Base-by-base conservation (phyloP, 2,113 vertebrate genomes). In the Columba janthina region DNA sequence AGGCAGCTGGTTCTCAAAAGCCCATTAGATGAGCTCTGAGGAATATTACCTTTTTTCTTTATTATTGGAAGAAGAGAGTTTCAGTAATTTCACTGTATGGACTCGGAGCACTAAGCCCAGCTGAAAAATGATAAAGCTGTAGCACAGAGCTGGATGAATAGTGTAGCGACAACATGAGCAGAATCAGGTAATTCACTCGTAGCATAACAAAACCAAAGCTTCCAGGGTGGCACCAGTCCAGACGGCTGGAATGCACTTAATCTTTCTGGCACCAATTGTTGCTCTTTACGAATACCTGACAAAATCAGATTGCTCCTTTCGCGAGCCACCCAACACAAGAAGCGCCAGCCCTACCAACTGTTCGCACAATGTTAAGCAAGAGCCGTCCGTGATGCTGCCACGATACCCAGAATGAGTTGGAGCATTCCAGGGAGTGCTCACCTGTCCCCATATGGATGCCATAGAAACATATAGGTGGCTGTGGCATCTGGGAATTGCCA, bases 301-400 rank as follows among this genome's bases (percentile, higher is more conserved):
- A 60, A 38, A 93, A 60, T 40, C 2, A 7, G 0, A 1, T 9
- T 19, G 18, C 32, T 79, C 17, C 17, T 82, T 48, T 72, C 2
- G 6, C 0, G 3, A 50, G 24, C 42, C 31, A 8, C 18, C 24
- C 66, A 50, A 18, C 29, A 15, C 0, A 2, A 78, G 42, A 24
- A 29, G 17, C 2, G 0, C 12, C n/a, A 46, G 0, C 53, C 29
- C 29, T 60, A 61, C 31, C 15, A 50, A 48, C 24, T 18, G 6
- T 29, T 60, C 14, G 28, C 16, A 6, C 0, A 3, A 48, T n/a
- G 25, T 62, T 32, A 16, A 65, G 70, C 29, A 46, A 12, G 3
- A 3, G 31, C 16, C 1, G 0, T 6, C 25, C 2, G 0, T 3
- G 2, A 13, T 38, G 42, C 48, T 18, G 42, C 60, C 2, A 1